Conservation (phyloP, 2,113 vertebrate genomes). For the Chrysochloris asiatica region DNA sequence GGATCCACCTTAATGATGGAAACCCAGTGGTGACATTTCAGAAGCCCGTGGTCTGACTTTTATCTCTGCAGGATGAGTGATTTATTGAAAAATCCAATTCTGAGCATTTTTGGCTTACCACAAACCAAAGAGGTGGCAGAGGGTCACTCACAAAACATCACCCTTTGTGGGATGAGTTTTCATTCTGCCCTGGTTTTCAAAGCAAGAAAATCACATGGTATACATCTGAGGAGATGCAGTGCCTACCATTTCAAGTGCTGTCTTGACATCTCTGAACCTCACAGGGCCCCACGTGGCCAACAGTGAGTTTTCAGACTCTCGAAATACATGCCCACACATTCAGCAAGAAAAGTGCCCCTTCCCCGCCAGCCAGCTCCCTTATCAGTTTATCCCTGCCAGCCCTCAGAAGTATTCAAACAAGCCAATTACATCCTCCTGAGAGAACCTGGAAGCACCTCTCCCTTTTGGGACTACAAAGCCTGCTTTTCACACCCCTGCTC, state of each 20-base stretch:
- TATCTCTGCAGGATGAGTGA: not conserved
- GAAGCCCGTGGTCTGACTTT: not conserved
- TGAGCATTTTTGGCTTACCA: constrained; percentile 28
- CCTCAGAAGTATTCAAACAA: not conserved
- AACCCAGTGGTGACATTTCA: constrained; percentile 33
- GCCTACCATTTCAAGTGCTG: not conserved
- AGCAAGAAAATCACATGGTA: not conserved
- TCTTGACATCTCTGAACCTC: not conserved
- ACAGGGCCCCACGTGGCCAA: not conserved
- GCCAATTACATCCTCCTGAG: not conserved
- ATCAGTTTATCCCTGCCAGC: too few species aligned
- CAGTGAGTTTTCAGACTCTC: not conserved
- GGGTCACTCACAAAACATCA: not conserved
- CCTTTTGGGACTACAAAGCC: not conserved
- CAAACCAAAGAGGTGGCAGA: not conserved
- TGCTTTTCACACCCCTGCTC: not conserved
- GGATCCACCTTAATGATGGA: not conserved
- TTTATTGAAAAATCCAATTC: constrained; percentile 56
- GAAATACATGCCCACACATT: not conserved
- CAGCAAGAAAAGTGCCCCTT: not conserved
- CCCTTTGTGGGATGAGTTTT: not conserved
- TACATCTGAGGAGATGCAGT: not conserved
- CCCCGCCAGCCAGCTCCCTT: not conserved
- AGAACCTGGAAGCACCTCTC: not conserved
- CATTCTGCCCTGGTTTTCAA: constrained; percentile 16